These are phyloP conservation scores for Myiozetetes cayanensis DNA, from an alignment of 2,113 vertebrate genomes.

Conservation along the genomic window DNA sequence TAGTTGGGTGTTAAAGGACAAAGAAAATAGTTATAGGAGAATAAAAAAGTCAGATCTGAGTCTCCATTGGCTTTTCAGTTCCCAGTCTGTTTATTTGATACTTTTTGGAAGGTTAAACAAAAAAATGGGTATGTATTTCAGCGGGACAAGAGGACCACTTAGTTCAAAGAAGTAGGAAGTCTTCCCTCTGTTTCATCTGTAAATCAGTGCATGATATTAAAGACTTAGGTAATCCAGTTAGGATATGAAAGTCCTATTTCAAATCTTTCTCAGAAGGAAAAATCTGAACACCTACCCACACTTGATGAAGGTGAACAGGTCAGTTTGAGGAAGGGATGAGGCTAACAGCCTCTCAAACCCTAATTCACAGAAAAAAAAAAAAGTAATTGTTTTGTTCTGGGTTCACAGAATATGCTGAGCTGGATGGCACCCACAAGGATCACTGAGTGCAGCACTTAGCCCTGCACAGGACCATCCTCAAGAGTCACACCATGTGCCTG, in stretches of 20 bases:
- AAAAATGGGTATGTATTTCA: not conserved
- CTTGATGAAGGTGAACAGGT: not conserved
- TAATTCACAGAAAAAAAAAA: not conserved
- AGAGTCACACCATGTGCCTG: not conserved
- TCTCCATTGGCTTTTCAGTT: not conserved
- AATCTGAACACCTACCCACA: not conserved
- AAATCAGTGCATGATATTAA: not conserved
- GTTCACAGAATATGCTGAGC: not conserved
- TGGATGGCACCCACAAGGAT: not conserved
- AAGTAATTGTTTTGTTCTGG: not conserved
- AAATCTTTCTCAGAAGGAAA: not conserved
- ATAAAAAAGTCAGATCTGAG: not conserved
- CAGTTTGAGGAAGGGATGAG: not conserved
- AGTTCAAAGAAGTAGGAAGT: not conserved
- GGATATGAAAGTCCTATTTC: not conserved
- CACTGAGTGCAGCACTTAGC: not conserved
- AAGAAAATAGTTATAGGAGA: not conserved
- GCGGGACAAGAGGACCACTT: not conserved
- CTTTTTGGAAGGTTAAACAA: not conserved
- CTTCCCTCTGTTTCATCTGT: not conserved
- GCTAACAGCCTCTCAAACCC: not conserved
- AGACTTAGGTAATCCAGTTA: not conserved
- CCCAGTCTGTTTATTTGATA: not conserved
- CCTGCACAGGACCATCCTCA: not conserved
- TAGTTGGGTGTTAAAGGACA: conserved; percentile 23